Evolutionary conservation across 2,888 invertebrate species (phyloP).

Genomic region (Thereva unica): DNA sequence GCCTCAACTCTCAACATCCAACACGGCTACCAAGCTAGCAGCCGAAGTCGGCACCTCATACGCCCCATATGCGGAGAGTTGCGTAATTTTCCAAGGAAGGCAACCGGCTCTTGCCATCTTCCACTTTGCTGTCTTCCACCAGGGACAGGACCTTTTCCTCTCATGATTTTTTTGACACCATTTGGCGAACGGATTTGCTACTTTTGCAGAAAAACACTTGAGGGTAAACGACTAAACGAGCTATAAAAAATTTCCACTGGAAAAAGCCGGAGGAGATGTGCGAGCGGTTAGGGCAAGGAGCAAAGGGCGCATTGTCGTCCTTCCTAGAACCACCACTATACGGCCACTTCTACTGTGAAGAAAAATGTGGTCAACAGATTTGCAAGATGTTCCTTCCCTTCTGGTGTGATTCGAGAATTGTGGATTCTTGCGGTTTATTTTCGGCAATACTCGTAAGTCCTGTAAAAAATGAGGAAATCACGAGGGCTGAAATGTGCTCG

Average conservation of each 20-base stretch:
- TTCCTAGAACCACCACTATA: slow-evolving; percentile 24
- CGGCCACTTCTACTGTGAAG: slow-evolving; percentile 19
- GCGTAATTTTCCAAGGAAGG: slow-evolving; percentile 23
- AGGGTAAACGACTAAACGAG: slow-evolving; percentile 24
- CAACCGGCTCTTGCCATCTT: slow-evolving; percentile 15
- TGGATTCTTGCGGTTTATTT: slow-evolving; percentile 17
- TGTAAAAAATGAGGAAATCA: neutral
- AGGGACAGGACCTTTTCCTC: neutral
- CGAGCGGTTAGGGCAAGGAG: slow-evolving; percentile 1
- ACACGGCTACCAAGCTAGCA: too few relatives aligned
- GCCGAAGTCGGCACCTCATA: slow-evolving; percentile 14
- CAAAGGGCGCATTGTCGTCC: neutral
- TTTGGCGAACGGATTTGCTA: slow-evolving; percentile 34
- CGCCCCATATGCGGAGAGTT: slow-evolving; percentile 28
- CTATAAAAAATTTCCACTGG: slow-evolving; percentile 14
- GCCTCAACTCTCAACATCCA: too few relatives aligned
- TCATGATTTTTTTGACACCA: slow-evolving; percentile 26
- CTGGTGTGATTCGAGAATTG: slow-evolving; percentile 10
- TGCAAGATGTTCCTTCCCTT: slow-evolving; percentile 21
- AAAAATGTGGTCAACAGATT: slow-evolving; percentile 40
- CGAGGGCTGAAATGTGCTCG: neutral
- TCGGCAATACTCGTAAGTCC: slow-evolving; percentile 1
- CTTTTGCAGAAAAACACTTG: slow-evolving; percentile 33
- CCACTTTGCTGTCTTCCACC: slow-evolving; percentile 5
- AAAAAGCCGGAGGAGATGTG: slow-evolving; percentile 10